Evolutionary conservation across 2,113 vertebrate genomes (phyloP).

Genomic region (Macrotis lagotis): DNA sequence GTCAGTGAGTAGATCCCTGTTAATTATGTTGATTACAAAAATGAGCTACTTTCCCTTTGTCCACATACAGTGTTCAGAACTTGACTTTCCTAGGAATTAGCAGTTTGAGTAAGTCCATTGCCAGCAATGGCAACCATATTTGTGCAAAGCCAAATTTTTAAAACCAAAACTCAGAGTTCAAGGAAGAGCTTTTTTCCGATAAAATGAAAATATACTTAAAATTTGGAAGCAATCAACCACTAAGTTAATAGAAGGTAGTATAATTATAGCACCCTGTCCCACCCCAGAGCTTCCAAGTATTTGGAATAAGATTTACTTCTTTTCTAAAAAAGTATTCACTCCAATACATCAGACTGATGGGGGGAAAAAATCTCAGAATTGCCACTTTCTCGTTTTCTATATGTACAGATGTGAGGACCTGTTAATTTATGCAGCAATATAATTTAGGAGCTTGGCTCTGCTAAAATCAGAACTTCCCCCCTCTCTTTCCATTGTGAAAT

Average conservation of each 20-base stretch:
- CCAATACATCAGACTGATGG: constrained; percentile 17
- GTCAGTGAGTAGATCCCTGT: constrained; percentile 86
- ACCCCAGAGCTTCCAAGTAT: constrained; percentile 30
- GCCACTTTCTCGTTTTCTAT: constrained; percentile 38
- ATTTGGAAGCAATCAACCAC: constrained; percentile 66
- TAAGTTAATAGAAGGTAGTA: constrained; percentile 63
- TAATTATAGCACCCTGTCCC: constrained; percentile 68
- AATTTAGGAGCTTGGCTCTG: constrained; percentile 41
- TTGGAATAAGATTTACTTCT: constrained; percentile 2
- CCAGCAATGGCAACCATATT: constrained; percentile 77
- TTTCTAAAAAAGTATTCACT: constrained; percentile 26
- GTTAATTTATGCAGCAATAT: constrained; percentile 54
- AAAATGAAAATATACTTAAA: constrained; percentile 61
- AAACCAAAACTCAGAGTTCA: constrained; percentile 75
- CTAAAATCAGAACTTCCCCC: constrained; percentile 49
- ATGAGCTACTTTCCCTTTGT: constrained; percentile 64
- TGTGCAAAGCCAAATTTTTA: constrained; percentile 71
- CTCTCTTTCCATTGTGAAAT: neutral
- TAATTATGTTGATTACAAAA: constrained; percentile 78
- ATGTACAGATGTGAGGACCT: constrained; percentile 45
- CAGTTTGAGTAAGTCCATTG: constrained; percentile 67
- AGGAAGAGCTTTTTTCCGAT: constrained; percentile 68
- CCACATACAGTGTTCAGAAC: constrained; percentile 62
- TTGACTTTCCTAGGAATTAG: constrained; percentile 64
- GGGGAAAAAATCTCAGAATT: constrained; percentile 49